These are phyloP conservation scores for Kryptopterus vitreolus DNA, from an alignment of 2,797 vertebrate species.

Conservation along the genomic window DNA sequence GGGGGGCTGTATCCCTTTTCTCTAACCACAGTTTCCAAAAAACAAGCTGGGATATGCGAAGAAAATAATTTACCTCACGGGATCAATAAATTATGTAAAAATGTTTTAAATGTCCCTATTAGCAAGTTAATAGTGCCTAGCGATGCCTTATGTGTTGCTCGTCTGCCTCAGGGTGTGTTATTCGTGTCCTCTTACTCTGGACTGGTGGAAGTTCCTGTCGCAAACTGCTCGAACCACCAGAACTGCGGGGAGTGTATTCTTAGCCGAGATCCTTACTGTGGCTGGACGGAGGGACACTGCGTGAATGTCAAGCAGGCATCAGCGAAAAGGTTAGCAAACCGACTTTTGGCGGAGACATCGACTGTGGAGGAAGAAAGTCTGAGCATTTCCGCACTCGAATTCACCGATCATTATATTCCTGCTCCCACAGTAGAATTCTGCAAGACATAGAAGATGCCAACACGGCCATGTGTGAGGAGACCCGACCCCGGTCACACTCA, in stretches of 20 bases:
- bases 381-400: neutral
- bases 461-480: constrained; percentile 72
- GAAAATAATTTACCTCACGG: too few relatives aligned
- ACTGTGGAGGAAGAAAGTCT: neutral
- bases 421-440: constrained; percentile 76
- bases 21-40: too few relatives aligned
- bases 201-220: constrained; percentile 86
- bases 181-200: constrained; percentile 84
- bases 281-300: constrained; percentile 83
- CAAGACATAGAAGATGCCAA: constrained; percentile 86
- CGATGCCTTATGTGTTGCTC: constrained; percentile 8
- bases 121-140: neutral
- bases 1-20: too few relatives aligned
- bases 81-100: too few relatives aligned
- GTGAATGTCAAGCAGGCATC: constrained; percentile 66
- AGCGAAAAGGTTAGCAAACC: constrained; percentile 64
- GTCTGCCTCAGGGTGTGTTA: constrained; percentile 76
- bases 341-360: neutral
- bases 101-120: too few relatives aligned
- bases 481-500: constrained; percentile 58
- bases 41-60: too few relatives aligned
- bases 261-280: constrained; percentile 93
- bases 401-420: constrained; percentile 25
- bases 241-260: constrained; percentile 94
- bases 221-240: constrained; percentile 90